A percentile compares a stretch with the other conserved stretches of the same genome.
Evolutionary conservation across 2,113 vertebrate species (phyloP).

Genomic region (Glaucidium brasilianum): DNA sequence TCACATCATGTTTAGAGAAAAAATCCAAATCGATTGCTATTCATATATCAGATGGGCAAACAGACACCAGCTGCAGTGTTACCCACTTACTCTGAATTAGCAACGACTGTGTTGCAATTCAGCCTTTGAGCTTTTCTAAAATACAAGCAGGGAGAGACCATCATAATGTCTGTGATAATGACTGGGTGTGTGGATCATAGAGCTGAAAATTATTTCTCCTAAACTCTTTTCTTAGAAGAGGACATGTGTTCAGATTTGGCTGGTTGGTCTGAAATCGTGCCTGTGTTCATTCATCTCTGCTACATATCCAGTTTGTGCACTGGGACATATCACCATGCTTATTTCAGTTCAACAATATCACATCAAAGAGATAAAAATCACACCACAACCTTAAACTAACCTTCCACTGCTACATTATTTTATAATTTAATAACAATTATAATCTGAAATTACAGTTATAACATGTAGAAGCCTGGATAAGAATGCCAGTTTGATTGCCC

Average conservation of each 20-base stretch:
- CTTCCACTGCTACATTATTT: conserved; percentile 27
- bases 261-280: background rate
- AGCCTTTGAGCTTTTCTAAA: conserved; percentile 33
- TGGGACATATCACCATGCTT: background rate
- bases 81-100: conserved; percentile 53
- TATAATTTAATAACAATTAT: conserved; percentile 53
- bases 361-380: background rate
- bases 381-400: conserved; percentile 3
- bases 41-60: conserved; percentile 56
- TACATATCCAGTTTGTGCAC: background rate
- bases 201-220: conserved; percentile 50
- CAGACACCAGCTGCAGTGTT: conserved; percentile 56
- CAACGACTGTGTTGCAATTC: conserved; percentile 3
- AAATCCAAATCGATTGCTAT: conserved; percentile 42
- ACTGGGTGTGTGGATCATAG: conserved; percentile 19
- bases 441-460: conserved; percentile 21
- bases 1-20: conserved; percentile 7
- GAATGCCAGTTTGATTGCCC: conserved; percentile 7
- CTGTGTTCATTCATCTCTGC: background rate
- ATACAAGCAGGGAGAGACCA: conserved; percentile 44
- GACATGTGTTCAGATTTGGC: conserved; percentile 32
- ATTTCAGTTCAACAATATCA: background rate
- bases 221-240: conserved; percentile 23
- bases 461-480: background rate
- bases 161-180: conserved; percentile 37